Base-by-base conservation (phyloP, 2,888 invertebrate genomes). In the Marronus borbonicus region DNA sequence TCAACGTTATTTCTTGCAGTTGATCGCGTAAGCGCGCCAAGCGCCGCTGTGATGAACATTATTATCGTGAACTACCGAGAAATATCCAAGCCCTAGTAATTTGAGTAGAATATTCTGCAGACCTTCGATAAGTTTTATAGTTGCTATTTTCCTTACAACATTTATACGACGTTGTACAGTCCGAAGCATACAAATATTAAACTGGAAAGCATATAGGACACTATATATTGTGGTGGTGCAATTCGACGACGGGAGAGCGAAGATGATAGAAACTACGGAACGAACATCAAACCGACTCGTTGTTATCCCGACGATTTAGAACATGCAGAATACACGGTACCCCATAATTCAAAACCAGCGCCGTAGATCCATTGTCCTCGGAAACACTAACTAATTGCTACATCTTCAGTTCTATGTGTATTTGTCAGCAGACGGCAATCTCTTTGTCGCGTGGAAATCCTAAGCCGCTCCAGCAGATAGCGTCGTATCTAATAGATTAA, bases 311-410 rank as follows among this genome's bases (percentile, higher is more conserved):
- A 66, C 20, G 44, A 20, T 66, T 66, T 66, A 20, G 65, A 44
- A 66, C 44, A 49, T 39, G 39, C 44, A 44, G 20, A 66, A 39
- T 66, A 66, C 12, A 66, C 65, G 20, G 65, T 66, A 44, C 44
- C 65, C 7, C 39, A 36, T 66, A 66, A 66, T 66, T 66, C 65
- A 66, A 66, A 44, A 20, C 65, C 39, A 66, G 39, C 20, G 39
- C 65, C 39, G 39, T 44, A 20, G 39, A 66, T 66, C 65, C n/a
- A 66, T 66, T 66, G 65, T 66, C 20, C 36, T 58, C 65, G 39
- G n/a, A 66, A 66, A 17, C 65, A 49, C 65, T 20, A 36, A 66
- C 65, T 66, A 66, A 66, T 66, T 66, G 65, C 65, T 66, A 66
- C 65, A 20, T 66, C 65, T 66, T 20, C 65, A 66, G 65, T 66